Percentiles rank a stretch among this genome's conserved stretches.
phyloP scores from a whole-genome alignment of 2,888 invertebrate genomes.

The Serripes groenlandicus region DNA sequence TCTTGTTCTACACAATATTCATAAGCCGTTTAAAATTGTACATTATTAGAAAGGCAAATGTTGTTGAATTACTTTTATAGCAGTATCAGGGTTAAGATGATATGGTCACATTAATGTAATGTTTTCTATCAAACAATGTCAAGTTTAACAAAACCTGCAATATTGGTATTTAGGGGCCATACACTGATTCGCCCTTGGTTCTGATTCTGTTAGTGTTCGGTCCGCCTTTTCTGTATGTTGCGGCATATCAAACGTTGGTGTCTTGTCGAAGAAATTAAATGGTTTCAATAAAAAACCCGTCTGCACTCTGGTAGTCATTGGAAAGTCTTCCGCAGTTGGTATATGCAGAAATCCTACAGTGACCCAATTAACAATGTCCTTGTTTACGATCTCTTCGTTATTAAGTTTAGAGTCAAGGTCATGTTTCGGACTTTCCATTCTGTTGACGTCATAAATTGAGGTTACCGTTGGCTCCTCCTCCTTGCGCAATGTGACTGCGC shows the following conservation, averaged over 20 bases:
- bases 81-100: too few species aligned
- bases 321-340: constrained; percentile 75
- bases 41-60: too few species aligned
- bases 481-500: constrained; percentile 71
- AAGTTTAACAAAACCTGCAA: constrained; percentile 41
- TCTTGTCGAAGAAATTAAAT: constrained; percentile 75
- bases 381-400: constrained; percentile 69
- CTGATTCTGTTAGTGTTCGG: constrained; percentile 38
- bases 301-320: constrained; percentile 72
- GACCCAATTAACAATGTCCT: constrained; percentile 74
- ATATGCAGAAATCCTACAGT: constrained; percentile 74
- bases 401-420: constrained; percentile 65
- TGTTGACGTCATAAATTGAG: constrained; percentile 62
- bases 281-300: constrained; percentile 71
- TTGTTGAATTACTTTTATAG: too few species aligned
- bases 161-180: constrained; percentile 42
- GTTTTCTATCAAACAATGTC: too few species aligned
- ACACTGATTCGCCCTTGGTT: constrained; percentile 59
- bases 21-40: too few species aligned
- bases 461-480: constrained; percentile 68
- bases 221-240: constrained; percentile 61
- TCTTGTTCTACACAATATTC: too few species aligned
- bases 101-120: too few species aligned
- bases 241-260: constrained; percentile 72
- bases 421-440: constrained; percentile 59